These are phyloP conservation scores for Leptinotarsa defecta DNA, from an alignment of 1,140 invertebrate genomes.

Conservation along the genomic window DNA sequence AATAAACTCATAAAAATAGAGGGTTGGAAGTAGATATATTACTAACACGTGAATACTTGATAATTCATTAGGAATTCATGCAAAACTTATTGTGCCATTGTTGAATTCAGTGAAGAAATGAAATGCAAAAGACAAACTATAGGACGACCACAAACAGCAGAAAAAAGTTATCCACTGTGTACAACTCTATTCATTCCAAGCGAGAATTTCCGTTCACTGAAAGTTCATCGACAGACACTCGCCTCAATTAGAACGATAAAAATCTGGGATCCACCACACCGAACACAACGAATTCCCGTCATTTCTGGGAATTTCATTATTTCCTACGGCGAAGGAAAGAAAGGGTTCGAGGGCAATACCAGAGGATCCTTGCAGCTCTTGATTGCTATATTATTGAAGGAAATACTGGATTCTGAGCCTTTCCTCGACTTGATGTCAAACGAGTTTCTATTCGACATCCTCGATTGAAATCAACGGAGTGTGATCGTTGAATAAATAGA, in stretches of 20 bases:
- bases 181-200: background rate
- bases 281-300: constrained; percentile 23
- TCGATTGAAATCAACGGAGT: background rate
- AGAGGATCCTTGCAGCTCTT: constrained; percentile 18
- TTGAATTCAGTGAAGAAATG: too few relatives aligned
- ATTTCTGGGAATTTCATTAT: constrained; percentile 28
- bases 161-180: background rate
- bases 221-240: background rate
- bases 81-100: too few relatives aligned
- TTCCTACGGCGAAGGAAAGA: constrained; percentile 19
- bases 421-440: constrained; percentile 2
- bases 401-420: constrained; percentile 8
- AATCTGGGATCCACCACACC: constrained; percentile 14
- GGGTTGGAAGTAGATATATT: too few relatives aligned
- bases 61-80: too few relatives aligned
- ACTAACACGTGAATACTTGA: too few relatives aligned
- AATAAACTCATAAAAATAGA: too few relatives aligned
- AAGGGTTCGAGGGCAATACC: constrained; percentile 24
- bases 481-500: constrained; percentile 3
- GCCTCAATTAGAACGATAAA: constrained; percentile 22
- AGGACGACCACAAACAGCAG: too few relatives aligned
- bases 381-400: constrained; percentile 26
- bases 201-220: background rate
- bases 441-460: background rate
- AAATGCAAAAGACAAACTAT: too few relatives aligned